phyloP scores from a whole-genome alignment of 1,140 invertebrate species.

The Ectropis grisescens region DNA sequence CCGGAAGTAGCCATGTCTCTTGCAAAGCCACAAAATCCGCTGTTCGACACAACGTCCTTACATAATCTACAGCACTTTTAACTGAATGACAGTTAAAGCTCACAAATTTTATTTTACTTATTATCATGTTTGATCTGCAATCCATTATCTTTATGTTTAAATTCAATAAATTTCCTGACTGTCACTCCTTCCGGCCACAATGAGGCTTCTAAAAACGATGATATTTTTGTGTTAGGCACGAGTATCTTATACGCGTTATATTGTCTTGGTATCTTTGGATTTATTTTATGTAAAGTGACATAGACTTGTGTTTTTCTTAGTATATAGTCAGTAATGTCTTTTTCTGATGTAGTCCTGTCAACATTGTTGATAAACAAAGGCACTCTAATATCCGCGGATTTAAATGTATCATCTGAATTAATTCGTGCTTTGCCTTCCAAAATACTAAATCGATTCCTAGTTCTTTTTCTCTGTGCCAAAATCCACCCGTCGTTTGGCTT shows the following conservation, averaged over 20 bases:
- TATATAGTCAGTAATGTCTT: conserved; percentile 9
- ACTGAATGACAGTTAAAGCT: conserved; percentile 8
- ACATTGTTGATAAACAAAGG: conserved; percentile 9
- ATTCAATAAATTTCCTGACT: conserved; percentile 5
- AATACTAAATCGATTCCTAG: conserved; percentile 1
- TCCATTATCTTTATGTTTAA: conserved; percentile 1
- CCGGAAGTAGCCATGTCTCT: conserved; percentile 4
- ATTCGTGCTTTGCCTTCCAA: conserved; percentile 1
- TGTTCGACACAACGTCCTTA: not conserved
- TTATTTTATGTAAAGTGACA: conserved; percentile 3
- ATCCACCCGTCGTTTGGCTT: conserved; percentile 2
- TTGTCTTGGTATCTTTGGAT: not conserved
- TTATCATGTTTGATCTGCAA: not conserved
- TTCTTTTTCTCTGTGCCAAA: conserved; percentile 4
- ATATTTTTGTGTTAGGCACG: conserved; percentile 5
- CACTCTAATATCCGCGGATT: conserved; percentile 3
- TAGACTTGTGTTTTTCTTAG: conserved; percentile 1
- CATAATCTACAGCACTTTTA: not conserved
- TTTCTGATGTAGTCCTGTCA: conserved; percentile 1
- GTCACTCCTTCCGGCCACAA: conserved; percentile 8
- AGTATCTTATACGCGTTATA: conserved; percentile 10
- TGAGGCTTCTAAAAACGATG: conserved; percentile 5
- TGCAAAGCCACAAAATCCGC: conserved; percentile 2
- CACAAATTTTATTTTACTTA: not conserved
- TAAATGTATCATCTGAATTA: conserved; percentile 3